Evolutionary conservation across 2,113 vertebrate genomes (phyloP).

Genomic region (Pseudopodoces humilis): DNA sequence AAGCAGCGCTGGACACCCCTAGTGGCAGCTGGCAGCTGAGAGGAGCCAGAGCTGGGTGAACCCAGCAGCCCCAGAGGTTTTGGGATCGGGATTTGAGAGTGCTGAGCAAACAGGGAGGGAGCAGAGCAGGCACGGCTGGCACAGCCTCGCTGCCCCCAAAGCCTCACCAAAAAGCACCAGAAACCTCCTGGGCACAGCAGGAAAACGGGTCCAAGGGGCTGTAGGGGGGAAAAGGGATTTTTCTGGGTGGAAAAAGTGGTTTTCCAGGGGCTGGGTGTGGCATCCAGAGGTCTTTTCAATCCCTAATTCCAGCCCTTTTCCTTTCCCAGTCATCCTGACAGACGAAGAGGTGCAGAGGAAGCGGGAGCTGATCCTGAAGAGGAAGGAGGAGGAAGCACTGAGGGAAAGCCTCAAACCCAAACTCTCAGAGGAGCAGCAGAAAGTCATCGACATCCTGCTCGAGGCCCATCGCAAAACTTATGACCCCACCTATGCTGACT

Average conservation of each 20-base stretch:
- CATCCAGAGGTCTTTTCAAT: accelerated
- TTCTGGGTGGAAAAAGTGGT: neutral
- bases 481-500: slow-evolving; percentile 91
- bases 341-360: slow-evolving; percentile 98
- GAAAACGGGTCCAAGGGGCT: accelerated
- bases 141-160: accelerated
- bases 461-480: slow-evolving; percentile 96
- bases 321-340: slow-evolving; percentile 88
- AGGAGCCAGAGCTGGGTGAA: neutral
- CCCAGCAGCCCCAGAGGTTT: accelerated
- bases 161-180: neutral
- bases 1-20: neutral
- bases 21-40: neutral
- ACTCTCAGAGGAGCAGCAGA: slow-evolving; percentile 88
- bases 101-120: neutral
- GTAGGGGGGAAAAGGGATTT: neutral
- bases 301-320: accelerated
- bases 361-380: slow-evolving; percentile 90
- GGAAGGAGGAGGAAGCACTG: slow-evolving; percentile 90
- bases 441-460: slow-evolving; percentile 83
- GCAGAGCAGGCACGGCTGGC: neutral
- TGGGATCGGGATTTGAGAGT: accelerated
- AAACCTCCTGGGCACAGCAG: neutral
- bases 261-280: accelerated
- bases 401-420: slow-evolving; percentile 86